phyloP scores from a whole-genome alignment of 2,797 vertebrate species.

The Lindbergichthys nudifrons region DNA sequence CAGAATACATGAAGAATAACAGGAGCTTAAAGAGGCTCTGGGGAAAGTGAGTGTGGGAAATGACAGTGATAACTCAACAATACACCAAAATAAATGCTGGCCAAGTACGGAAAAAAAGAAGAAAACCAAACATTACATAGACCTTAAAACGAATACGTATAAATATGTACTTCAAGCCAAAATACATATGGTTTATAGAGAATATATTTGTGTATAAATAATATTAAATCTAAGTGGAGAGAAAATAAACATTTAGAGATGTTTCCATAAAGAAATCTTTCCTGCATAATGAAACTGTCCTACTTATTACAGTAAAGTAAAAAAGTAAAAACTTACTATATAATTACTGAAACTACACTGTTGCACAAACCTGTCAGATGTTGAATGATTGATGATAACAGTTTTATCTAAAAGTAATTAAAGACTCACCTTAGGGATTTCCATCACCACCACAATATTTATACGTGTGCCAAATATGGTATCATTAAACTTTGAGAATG shows the following conservation, averaged over 20 bases:
- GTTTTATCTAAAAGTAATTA: neutral
- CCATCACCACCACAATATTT: neutral
- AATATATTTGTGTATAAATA: neutral
- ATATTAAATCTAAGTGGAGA: neutral
- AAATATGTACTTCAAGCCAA: neutral
- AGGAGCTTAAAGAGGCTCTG: slow-evolving; percentile 96
- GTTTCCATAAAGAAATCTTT: too few relatives aligned
- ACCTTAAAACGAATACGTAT: neutral
- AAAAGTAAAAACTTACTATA: neutral
- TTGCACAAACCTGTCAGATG: neutral
- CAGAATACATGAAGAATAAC: slow-evolving; percentile 92
- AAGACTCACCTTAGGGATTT: neutral
- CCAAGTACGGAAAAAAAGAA: neutral
- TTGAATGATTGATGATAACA: neutral
- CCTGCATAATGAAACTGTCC: too few relatives aligned
- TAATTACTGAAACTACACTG: neutral
- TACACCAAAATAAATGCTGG: neutral
- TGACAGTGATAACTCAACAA: slow-evolving; percentile 9
- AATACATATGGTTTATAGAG: neutral
- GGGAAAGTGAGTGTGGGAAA: slow-evolving; percentile 91
- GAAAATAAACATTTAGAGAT: neutral
- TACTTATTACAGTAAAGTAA: too few relatives aligned
- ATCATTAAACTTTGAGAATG: slow-evolving; percentile 7
- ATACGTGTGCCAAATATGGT: neutral
- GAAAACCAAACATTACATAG: neutral